Evolutionary conservation across 1,140 invertebrate genomes (phyloP).

Genomic region (Mactra quadrangularis): DNA sequence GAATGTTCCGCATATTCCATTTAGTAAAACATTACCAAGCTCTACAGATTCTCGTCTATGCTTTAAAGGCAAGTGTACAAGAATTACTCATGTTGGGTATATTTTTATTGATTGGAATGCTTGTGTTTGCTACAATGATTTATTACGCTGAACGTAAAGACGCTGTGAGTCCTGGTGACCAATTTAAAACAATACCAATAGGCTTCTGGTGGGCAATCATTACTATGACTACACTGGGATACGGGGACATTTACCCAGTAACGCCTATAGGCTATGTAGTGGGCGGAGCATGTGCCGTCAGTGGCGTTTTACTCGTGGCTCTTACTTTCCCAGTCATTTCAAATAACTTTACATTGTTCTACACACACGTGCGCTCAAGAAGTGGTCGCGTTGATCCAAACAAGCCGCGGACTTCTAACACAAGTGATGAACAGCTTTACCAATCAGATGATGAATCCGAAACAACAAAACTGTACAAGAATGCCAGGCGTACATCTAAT

Average conservation of each 20-base stretch:
- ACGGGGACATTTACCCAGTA: conserved; percentile 82
- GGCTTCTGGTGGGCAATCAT: conserved; percentile 86
- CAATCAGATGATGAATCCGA: conserved; percentile 55
- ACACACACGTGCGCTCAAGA: conserved; percentile 78
- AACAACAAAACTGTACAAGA: conserved; percentile 59
- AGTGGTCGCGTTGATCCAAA: conserved; percentile 58
- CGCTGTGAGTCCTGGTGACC: conserved; percentile 71
- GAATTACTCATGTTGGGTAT: conserved; percentile 91
- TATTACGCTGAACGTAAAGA: conserved; percentile 96
- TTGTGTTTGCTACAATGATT: conserved; percentile 98
- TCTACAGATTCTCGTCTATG: conserved; percentile 77
- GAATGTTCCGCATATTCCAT: conserved; percentile 81
- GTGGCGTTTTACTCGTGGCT: conserved; percentile 79
- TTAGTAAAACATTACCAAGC: conserved; percentile 80
- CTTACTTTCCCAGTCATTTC: conserved; percentile 82
- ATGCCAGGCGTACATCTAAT: conserved; percentile 70
- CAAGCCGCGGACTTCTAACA: conserved; percentile 42
- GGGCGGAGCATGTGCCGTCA: conserved; percentile 78
- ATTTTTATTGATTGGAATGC: conserved; percentile 98
- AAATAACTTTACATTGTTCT: conserved; percentile 82
- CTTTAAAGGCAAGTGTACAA: conserved; percentile 80
- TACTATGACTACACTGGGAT: conserved; percentile 86
- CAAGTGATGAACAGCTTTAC: conserved; percentile 35
- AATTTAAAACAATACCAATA: conserved; percentile 81
- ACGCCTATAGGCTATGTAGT: conserved; percentile 85